Conservation (phyloP, 1,140 invertebrate species). For the Littorina saxatilis region DNA sequence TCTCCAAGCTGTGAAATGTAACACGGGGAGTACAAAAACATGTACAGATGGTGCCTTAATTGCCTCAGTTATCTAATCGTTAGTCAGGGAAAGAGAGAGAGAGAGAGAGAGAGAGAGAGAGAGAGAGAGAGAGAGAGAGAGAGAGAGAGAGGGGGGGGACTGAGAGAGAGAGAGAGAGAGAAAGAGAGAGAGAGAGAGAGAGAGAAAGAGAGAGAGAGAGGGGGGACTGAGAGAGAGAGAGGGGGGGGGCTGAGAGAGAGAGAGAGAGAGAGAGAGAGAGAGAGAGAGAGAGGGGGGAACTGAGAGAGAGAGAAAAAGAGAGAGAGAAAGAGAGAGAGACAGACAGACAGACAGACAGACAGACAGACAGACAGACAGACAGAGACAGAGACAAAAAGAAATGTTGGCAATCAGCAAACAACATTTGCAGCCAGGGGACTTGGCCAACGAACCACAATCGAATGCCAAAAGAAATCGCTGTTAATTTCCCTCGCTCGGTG, state of each 20-base stretch:
- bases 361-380: slow-evolving; percentile 15
- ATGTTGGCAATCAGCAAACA: too few species aligned
- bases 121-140: not conserved
- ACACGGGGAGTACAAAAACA: too few species aligned
- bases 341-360: not conserved
- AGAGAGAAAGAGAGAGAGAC: not conserved
- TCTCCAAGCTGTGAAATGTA: too few species aligned
- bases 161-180: not conserved
- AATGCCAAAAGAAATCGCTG: too few species aligned
- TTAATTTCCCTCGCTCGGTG: too few species aligned
- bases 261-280: not conserved
- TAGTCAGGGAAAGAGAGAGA: not conserved
- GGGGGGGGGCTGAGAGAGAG: not conserved
- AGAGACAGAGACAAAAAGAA: too few species aligned
- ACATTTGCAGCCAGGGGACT: too few species aligned
- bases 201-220: not conserved
- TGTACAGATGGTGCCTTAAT: too few species aligned
- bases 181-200: not conserved
- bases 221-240: not conserved
- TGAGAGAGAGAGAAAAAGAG: slow-evolving; percentile 24
- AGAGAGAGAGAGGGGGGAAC: not conserved
- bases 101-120: not conserved
- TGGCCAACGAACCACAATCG: too few species aligned
- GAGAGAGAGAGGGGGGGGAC: not conserved
- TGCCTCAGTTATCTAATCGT: too few species aligned